These are phyloP conservation scores for Noctilio leporinus DNA, from an alignment of 2,113 vertebrate species.

Conservation along the genomic window DNA sequence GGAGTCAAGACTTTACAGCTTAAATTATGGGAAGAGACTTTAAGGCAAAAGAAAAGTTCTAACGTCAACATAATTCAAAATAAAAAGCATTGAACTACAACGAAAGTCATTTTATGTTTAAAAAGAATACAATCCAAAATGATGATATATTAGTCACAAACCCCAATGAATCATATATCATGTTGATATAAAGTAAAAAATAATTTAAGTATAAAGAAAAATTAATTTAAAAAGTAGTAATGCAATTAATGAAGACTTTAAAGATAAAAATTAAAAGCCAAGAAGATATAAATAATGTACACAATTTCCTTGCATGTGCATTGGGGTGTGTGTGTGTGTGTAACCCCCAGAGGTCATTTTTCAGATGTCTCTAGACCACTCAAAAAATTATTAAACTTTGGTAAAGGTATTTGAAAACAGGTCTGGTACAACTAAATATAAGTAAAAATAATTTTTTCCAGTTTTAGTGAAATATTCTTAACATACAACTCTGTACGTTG, in stretches of 20 bases:
- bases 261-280: neutral
- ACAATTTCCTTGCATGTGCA: neutral
- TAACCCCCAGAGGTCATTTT: neutral
- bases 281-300: neutral
- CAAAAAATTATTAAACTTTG: neutral
- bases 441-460: neutral
- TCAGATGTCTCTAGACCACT: neutral
- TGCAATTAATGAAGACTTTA: neutral
- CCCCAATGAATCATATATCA: neutral
- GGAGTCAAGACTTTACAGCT: neutral
- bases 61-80: neutral
- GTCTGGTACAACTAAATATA: neutral
- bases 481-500: neutral
- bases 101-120: neutral
- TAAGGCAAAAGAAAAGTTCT: neutral
- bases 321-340: neutral
- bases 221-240: neutral
- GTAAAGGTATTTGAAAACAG: neutral
- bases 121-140: slow-evolving; percentile 4
- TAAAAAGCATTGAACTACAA: neutral
- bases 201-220: neutral
- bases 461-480: neutral
- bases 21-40: neutral
- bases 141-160: neutral
- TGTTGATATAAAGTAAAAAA: neutral